These are phyloP conservation scores for Calidris pugnax DNA, from an alignment of 2,113 vertebrate genomes.

Conservation along the genomic window DNA sequence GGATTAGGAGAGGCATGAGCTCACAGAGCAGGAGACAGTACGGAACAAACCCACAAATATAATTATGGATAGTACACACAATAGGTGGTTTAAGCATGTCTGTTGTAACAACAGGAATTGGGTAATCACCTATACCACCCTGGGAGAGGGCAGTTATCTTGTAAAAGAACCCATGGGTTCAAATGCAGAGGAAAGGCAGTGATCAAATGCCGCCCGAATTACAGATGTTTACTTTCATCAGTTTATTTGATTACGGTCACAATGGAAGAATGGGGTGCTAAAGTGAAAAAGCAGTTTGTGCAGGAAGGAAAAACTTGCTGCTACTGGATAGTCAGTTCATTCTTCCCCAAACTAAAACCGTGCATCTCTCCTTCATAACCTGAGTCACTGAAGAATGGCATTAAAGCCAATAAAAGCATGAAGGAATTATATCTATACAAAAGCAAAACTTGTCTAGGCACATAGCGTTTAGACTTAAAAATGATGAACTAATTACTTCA, in stretches of 20 bases:
- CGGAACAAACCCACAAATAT: constrained; percentile 81
- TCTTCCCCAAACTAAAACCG: constrained; percentile 66
- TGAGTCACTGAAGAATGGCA: constrained; percentile 62
- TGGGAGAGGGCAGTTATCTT: constrained; percentile 63
- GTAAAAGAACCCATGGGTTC: constrained; percentile 48
- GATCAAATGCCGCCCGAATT: constrained; percentile 67
- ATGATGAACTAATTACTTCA: constrained; percentile 19
- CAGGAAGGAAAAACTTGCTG: constrained; percentile 47
- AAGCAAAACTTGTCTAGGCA: constrained; percentile 66
- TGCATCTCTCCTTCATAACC: constrained; percentile 39
- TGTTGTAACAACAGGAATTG: constrained; percentile 77
- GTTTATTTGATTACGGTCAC: constrained; percentile 62
- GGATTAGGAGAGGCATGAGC: constrained; percentile 79
- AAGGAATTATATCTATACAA: constrained; percentile 43
- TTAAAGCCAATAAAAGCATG: constrained; percentile 63
- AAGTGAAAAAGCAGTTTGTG: constrained; percentile 47
- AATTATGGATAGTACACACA: constrained; percentile 82
- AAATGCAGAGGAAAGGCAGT: constrained; percentile 43
- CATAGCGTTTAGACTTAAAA: constrained; percentile 14
- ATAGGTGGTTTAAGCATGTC: constrained; percentile 82
- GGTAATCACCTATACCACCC: constrained; percentile 54
- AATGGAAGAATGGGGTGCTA: constrained; percentile 57
- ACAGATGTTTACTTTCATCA: constrained; percentile 73
- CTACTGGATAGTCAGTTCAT: constrained; percentile 67
- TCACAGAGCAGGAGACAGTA: constrained; percentile 74